Percentiles rank a stretch among this genome's conserved stretches.
phyloP scores from a whole-genome alignment of 1,140 invertebrate genomes.

The Saxidomus purpurata region DNA sequence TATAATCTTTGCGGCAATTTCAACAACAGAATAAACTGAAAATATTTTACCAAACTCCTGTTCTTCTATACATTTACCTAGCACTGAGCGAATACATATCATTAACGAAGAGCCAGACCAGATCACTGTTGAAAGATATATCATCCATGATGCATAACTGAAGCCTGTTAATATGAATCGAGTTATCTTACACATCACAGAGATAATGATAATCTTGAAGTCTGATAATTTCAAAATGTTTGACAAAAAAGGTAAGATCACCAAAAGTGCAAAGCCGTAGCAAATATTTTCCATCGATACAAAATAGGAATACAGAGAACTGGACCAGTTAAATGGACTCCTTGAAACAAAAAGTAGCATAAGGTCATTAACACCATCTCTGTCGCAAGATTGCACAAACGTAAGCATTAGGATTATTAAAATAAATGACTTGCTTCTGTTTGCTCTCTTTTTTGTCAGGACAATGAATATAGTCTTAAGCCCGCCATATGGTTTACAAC shows the following conservation, averaged over 20 bases:
- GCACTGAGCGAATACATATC: background rate
- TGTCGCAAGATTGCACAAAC: background rate
- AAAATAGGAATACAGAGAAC: background rate
- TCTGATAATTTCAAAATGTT: background rate
- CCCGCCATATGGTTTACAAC: background rate
- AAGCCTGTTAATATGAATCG: background rate
- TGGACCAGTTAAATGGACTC: background rate
- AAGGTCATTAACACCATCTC: background rate
- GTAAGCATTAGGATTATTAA: background rate
- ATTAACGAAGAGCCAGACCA: background rate
- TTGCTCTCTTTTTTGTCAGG: background rate
- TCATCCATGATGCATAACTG: background rate
- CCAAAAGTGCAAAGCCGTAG: background rate
- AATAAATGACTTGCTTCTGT: background rate
- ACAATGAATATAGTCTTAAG: background rate
- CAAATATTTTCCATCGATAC: background rate
- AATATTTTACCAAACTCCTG: constrained; percentile 9
- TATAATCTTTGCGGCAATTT: background rate
- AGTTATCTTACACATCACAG: background rate
- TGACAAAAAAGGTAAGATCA: background rate
- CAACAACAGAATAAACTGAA: background rate
- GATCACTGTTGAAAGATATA: background rate
- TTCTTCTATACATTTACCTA: background rate
- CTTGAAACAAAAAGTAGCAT: background rate
- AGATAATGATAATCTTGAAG: background rate